Conservation (phyloP, 2,113 vertebrate species). For the Hemibagrus wyckioides region DNA sequence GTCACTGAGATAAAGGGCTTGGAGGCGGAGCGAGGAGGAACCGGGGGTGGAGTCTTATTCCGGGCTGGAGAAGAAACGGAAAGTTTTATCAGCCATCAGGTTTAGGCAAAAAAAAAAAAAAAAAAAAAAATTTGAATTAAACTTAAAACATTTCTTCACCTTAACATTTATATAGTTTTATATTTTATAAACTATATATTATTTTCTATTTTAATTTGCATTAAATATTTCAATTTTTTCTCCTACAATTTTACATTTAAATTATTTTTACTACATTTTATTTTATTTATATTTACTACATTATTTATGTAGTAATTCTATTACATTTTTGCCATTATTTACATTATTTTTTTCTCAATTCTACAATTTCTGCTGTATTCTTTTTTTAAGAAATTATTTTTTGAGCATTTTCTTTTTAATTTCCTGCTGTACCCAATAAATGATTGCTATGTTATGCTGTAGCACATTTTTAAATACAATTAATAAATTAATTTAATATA, state of each 20-base stretch:
- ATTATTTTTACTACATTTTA: not conserved
- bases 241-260: not conserved
- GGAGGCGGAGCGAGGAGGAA: constrained; percentile 94
- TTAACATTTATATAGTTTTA: too few relatives aligned
- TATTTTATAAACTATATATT: too few relatives aligned
- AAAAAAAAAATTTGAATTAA: too few relatives aligned
- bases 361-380: not conserved
- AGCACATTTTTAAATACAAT: not conserved
- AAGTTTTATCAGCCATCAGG: not conserved
- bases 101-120: too few relatives aligned
- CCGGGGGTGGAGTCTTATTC: constrained; percentile 97
- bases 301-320: not conserved
- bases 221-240: not conserved
- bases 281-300: not conserved
- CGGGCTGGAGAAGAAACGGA: constrained; percentile 72
- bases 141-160: too few relatives aligned
- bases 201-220: not conserved
- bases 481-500: not conserved
- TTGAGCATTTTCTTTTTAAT: not conserved
- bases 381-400: not conserved
- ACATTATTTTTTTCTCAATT: not conserved
- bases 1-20: constrained; percentile 98
- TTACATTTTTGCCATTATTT: not conserved
- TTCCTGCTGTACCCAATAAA: not conserved
- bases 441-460: not conserved